A percentile compares a stretch with the other conserved stretches of the same genome.
phyloP scores from a whole-genome alignment of 2,113 vertebrate species.

The Caretta caretta region DNA sequence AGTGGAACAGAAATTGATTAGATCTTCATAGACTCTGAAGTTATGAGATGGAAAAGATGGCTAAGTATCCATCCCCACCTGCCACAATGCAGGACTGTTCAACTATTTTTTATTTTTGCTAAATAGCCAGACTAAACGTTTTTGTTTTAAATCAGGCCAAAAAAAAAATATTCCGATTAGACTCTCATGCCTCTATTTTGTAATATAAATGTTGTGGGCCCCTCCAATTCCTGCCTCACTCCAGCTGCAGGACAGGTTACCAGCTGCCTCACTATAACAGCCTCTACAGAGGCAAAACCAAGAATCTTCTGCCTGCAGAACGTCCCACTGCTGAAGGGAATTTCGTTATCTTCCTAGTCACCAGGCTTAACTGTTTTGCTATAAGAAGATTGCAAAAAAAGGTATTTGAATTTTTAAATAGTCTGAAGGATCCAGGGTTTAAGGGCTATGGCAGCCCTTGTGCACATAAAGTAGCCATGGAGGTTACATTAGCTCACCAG shows the following conservation, averaged over 20 bases:
- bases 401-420: neutral
- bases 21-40: conserved; percentile 44
- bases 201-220: accelerated
- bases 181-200: neutral
- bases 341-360: neutral
- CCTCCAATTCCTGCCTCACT: neutral
- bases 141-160: neutral
- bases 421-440: accelerated
- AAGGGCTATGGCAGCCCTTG: accelerated
- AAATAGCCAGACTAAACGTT: neutral
- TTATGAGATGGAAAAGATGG: neutral
- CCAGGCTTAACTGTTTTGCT: neutral
- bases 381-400: accelerated
- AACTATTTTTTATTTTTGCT: neutral
- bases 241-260: accelerated
- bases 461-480: neutral
- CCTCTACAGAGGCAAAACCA: neutral
- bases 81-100: accelerated
- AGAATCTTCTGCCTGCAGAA: neutral
- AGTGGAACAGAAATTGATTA: conserved; percentile 50
- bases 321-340: neutral
- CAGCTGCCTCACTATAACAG: neutral
- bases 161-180: neutral
- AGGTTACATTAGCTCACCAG: neutral
- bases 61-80: accelerated